A percentile compares a stretch with the other conserved stretches of the same genome.
These are phyloP conservation scores for Nasua narica DNA, from an alignment of 2,797 vertebrate species.

Conservation along the genomic window DNA sequence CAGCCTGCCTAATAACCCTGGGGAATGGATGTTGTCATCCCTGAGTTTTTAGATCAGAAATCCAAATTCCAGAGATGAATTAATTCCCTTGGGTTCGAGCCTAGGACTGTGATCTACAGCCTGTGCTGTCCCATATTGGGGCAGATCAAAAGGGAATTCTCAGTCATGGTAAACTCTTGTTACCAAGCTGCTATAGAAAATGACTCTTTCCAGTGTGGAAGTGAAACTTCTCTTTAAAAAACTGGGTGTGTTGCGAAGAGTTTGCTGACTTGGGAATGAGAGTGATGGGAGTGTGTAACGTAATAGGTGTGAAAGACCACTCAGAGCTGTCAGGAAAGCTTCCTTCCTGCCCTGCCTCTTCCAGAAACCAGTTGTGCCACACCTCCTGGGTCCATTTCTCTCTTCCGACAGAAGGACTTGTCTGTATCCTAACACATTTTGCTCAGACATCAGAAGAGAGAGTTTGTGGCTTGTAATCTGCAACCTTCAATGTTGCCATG, in stretches of 20 bases:
- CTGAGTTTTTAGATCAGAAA: neutral
- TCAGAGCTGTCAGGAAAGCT: neutral
- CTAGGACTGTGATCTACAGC: neutral
- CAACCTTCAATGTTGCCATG: slow-evolving; percentile 8
- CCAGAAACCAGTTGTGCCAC: neutral
- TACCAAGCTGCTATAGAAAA: neutral
- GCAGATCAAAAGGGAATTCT: neutral
- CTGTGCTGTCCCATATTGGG: neutral
- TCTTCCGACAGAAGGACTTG: neutral
- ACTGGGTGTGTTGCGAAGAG: neutral
- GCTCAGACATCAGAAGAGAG: neutral
- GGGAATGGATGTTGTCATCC: neutral
- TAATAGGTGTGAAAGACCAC: neutral
- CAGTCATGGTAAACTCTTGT: neutral
- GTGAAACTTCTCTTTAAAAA: neutral
- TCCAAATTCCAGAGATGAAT: neutral
- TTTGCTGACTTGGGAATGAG: neutral
- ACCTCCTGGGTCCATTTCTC: neutral
- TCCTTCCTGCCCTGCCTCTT: neutral
- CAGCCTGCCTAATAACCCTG: neutral
- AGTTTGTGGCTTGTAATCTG: neutral
- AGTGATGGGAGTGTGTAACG: neutral
- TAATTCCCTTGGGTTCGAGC: neutral
- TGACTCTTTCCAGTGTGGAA: neutral
- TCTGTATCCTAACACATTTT: neutral